Evolutionary conservation across 2,113 vertebrate genomes (phyloP).

Genomic region (Malurus alboscapulatus): DNA sequence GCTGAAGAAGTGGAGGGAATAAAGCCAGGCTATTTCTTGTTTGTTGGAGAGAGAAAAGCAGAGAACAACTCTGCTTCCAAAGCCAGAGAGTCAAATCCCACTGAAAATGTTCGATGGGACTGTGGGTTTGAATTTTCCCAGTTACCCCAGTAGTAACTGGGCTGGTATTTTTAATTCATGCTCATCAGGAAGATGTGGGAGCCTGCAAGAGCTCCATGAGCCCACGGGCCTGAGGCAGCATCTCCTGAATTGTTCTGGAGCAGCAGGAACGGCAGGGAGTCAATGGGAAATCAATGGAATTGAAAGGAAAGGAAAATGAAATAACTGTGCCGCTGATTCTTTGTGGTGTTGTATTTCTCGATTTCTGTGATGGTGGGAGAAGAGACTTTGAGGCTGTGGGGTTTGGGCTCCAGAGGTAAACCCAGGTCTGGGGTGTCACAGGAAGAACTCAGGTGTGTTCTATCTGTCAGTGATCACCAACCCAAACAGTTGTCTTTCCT

Average conservation of each 20-base stretch:
- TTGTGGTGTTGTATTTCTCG: background rate
- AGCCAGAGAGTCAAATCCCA: background rate
- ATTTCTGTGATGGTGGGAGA: background rate
- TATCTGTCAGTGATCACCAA: background rate
- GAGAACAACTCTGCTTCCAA: background rate
- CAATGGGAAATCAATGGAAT: background rate
- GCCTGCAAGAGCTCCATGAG: background rate
- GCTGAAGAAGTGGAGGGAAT: background rate
- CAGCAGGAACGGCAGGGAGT: background rate
- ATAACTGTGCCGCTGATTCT: background rate
- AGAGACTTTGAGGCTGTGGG: background rate
- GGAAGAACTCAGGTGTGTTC: background rate
- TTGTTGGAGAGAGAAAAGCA: background rate
- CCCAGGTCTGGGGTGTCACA: background rate
- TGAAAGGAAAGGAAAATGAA: background rate
- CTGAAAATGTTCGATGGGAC: background rate
- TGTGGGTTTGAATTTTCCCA: background rate
- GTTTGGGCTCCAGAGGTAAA: background rate
- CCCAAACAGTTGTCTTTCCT: background rate
- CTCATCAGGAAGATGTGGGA: background rate
- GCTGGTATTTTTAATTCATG: background rate
- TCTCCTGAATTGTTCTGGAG: rapidly evolving
- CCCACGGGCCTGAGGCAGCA: background rate
- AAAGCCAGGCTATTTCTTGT: background rate
- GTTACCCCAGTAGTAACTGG: background rate